Percentiles rank a stretch among this genome's conserved stretches.
Evolutionary conservation across 23 tunicate genomes (phyloP).

Genomic region (Halocynthia aurantium): DNA sequence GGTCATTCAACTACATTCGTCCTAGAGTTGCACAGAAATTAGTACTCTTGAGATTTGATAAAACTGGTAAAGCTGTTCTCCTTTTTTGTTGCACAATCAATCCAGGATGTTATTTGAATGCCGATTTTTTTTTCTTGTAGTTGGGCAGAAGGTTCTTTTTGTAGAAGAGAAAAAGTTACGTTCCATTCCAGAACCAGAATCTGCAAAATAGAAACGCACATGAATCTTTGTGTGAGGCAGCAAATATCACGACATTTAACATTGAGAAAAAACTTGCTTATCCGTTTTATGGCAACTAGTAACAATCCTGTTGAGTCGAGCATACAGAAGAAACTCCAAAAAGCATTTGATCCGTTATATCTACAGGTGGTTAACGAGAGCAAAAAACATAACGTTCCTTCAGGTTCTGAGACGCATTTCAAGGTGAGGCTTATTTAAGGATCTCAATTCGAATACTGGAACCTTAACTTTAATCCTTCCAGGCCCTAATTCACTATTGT

Average conservation of each 20-base stretch:
- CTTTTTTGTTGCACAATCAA: too few relatives aligned
- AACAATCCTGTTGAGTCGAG: constrained; percentile 44
- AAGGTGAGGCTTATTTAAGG: constrained; percentile 16
- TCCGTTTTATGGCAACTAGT: constrained; percentile 19
- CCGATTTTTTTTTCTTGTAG: constrained; percentile 32
- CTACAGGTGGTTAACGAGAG: constrained; percentile 88
- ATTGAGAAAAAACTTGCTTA: not conserved
- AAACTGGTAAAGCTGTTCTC: constrained; percentile 15
- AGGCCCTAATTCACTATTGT: too few relatives aligned
- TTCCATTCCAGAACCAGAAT: constrained; percentile 55
- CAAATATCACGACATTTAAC: not conserved
- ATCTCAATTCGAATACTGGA: too few relatives aligned
- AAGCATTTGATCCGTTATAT: constrained; percentile 32
- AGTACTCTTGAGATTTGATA: constrained; percentile 53
- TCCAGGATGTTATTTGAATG: too few relatives aligned
- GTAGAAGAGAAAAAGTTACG: constrained; percentile 61
- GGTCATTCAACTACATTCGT: constrained; percentile 27
- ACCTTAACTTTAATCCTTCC: too few relatives aligned
- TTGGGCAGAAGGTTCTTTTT: constrained; percentile 57
- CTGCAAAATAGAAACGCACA: constrained; percentile 1
- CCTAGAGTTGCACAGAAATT: constrained; percentile 43
- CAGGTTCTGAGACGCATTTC: constrained; percentile 88
- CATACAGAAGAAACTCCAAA: constrained; percentile 46
- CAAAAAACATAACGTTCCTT: constrained; percentile 87
- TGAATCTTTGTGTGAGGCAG: not conserved